A percentile compares a stretch with the other conserved stretches of the same genome.
Evolutionary conservation across 2,113 vertebrate species (phyloP).

Genomic region (Tamias sibiricus): DNA sequence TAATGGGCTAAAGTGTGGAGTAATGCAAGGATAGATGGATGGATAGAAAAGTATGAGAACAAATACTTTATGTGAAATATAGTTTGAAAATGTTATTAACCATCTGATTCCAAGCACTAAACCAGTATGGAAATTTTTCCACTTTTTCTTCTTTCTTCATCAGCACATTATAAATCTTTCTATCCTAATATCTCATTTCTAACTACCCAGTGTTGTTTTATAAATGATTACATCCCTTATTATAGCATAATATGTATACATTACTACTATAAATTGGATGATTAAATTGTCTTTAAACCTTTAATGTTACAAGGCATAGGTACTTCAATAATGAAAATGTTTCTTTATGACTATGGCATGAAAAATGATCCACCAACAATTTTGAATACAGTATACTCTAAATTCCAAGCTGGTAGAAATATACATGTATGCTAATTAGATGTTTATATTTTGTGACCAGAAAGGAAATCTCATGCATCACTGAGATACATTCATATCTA

Average conservation of each 20-base stretch:
- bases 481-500: background rate
- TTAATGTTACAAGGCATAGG: background rate
- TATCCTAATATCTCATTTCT: background rate
- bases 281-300: background rate
- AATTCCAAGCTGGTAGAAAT: background rate
- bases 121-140: background rate
- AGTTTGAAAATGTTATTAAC: background rate
- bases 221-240: background rate
- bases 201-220: background rate
- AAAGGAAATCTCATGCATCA: background rate
- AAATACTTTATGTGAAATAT: background rate
- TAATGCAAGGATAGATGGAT: background rate
- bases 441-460: background rate
- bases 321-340: background rate
- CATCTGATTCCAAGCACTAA: background rate
- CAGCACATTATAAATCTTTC: background rate
- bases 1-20: background rate
- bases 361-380: background rate
- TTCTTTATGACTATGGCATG: background rate
- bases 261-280: background rate
- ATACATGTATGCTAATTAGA: background rate
- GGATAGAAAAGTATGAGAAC: background rate
- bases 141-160: background rate
- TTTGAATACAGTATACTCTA: background rate
- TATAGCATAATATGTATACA: no score